These are phyloP conservation scores for Bombus superbus DNA, from an alignment of 1,140 invertebrate genomes.

Conservation along the genomic window DNA sequence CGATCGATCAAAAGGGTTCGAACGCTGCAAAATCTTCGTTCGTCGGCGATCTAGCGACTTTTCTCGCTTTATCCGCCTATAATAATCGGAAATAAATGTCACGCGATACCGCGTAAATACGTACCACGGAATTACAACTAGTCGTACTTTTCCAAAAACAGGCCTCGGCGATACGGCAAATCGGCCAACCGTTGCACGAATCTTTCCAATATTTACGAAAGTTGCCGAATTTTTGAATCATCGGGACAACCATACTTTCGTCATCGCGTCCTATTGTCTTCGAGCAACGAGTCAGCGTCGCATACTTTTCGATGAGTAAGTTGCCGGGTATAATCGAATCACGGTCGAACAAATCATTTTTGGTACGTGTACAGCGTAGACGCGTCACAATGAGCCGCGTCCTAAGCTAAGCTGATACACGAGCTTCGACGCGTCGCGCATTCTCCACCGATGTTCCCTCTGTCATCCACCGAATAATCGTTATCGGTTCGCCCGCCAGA, in stretches of 20 bases:
- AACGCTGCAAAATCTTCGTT: not conserved
- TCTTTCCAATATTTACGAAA: not conserved
- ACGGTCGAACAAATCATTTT: not conserved
- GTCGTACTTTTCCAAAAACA: not conserved
- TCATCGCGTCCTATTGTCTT: conserved; percentile 28
- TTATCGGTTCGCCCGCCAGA: not conserved
- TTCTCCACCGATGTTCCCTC: not conserved
- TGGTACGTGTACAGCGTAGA: not conserved
- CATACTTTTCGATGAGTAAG: conserved; percentile 53
- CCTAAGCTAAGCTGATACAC: no score
- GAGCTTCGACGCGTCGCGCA: not conserved
- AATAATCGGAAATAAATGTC: not conserved
- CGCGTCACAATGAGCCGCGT: fast-evolving
- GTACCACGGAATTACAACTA: not conserved
- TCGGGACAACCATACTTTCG: not conserved
- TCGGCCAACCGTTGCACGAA: not conserved
- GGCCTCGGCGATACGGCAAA: not conserved
- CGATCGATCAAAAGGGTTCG: not conserved
- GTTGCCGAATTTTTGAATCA: not conserved
- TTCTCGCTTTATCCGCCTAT: no score
- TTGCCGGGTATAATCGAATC: conserved; percentile 6
- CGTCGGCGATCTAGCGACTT: not conserved
- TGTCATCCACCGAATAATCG: not conserved
- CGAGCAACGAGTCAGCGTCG: not conserved
- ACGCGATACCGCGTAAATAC: not conserved